A percentile compares a stretch with the other conserved stretches of the same genome.
Evolutionary conservation across 2,113 vertebrate species (phyloP).

Genomic region (Prietella phreatophila): DNA sequence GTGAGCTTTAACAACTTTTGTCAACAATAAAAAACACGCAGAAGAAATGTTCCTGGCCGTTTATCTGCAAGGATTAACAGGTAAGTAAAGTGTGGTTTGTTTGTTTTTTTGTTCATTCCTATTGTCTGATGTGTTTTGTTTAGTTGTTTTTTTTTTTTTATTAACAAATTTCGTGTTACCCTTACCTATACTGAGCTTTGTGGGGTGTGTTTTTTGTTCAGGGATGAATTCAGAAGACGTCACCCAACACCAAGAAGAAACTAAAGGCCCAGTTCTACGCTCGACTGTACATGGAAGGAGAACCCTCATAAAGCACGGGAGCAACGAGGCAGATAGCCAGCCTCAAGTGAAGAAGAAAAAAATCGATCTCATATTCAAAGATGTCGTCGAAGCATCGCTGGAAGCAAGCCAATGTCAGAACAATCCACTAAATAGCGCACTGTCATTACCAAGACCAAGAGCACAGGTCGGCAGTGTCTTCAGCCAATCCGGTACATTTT

Average conservation of each 20-base stretch:
- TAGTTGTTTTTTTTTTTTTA: background rate
- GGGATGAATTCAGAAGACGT: constrained; percentile 68
- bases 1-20: constrained; percentile 30
- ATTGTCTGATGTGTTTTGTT: background rate
- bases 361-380: constrained; percentile 93
- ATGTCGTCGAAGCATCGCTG: constrained; percentile 86
- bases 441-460: constrained; percentile 71
- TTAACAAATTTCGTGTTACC: background rate
- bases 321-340: constrained; percentile 79
- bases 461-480: constrained; percentile 71
- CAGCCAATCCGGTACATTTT: constrained; percentile 61
- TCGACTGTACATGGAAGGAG: constrained; percentile 76
- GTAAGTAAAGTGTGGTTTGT: constrained; percentile 48
- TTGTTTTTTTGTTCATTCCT: constrained; percentile 22
- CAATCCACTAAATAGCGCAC: constrained; percentile 69
- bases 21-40: constrained; percentile 39
- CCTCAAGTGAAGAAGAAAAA: constrained; percentile 91
- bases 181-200: background rate
- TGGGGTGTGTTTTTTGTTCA: constrained; percentile 53
- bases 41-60: constrained; percentile 44
- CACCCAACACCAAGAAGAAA: constrained; percentile 73
- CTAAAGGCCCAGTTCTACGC: constrained; percentile 71
- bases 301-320: constrained; percentile 75
- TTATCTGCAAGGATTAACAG: constrained; percentile 45
- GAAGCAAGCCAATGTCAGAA: constrained; percentile 75